A percentile compares a stretch with the other conserved stretches of the same genome.
These are phyloP conservation scores for Anguilla pacifica DNA, from an alignment of 2,797 vertebrate species.

Conservation along the genomic window DNA sequence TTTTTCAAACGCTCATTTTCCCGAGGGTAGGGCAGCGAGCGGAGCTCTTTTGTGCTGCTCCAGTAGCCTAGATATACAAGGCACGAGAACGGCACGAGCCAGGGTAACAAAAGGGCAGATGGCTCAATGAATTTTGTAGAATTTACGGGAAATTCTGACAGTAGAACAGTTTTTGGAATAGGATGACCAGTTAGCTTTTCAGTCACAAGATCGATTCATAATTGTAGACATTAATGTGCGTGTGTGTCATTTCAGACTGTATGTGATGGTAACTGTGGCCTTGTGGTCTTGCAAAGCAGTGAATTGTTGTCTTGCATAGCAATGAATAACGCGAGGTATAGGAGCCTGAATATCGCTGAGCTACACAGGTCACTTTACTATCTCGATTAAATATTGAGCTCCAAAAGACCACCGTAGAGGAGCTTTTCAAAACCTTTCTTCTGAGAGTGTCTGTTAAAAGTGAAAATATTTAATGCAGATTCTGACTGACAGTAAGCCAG, in stretches of 20 bases:
- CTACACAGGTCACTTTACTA: background rate
- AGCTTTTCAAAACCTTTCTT: too few species aligned
- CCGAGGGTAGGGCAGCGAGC: background rate
- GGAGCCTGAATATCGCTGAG: background rate
- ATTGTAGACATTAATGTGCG: background rate
- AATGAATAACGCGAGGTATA: background rate
- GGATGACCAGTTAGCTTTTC: background rate
- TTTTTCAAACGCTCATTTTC: constrained; percentile 18
- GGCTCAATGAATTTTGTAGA: background rate
- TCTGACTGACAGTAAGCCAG: too few species aligned
- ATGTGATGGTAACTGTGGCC: background rate
- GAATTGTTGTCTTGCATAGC: background rate
- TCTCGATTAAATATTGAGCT: background rate
- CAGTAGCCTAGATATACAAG: constrained; percentile 51
- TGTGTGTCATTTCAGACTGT: background rate
- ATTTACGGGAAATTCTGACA: background rate
- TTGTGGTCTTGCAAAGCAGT: background rate
- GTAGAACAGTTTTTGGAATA: background rate
- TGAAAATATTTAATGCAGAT: too few species aligned
- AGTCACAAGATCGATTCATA: background rate
- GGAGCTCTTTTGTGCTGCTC: constrained; percentile 51
- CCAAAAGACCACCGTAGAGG: background rate
- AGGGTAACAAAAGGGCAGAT: constrained; percentile 65
- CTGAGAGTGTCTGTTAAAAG: too few species aligned
- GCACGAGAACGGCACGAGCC: constrained; percentile 81